Percentiles rank a stretch among this genome's conserved stretches.
Evolutionary conservation across 2,797 vertebrate species (phyloP).

Genomic region (Acipenser transmontanus): DNA sequence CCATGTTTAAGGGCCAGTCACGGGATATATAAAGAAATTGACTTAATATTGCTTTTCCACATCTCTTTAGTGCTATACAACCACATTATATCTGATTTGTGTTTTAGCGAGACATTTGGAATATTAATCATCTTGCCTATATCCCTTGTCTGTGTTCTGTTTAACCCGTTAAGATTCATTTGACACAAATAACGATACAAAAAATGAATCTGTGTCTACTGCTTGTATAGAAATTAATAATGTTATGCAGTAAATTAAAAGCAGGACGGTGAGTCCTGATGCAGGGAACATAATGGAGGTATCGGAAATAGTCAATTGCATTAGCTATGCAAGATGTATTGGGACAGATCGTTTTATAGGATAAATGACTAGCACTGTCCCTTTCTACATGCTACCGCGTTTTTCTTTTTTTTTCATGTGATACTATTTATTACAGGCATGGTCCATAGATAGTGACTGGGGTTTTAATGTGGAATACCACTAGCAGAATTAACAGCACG

Average conservation of each 20-base stretch:
- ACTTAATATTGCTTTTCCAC: neutral
- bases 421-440: neutral
- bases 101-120: neutral
- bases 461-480: neutral
- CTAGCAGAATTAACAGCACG: neutral
- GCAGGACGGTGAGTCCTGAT: too few relatives aligned
- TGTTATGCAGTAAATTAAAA: constrained; percentile 1
- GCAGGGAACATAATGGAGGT: too few relatives aligned
- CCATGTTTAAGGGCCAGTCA: constrained; percentile 10
- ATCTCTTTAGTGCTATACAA: constrained; percentile 5
- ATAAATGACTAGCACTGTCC: too few relatives aligned
- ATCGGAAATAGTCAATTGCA: too few relatives aligned
- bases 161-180: neutral
- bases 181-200: constrained; percentile 1
- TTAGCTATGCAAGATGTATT: too few relatives aligned
- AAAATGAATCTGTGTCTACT: neutral
- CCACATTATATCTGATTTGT: neutral
- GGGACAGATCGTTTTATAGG: too few relatives aligned
- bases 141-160: neutral
- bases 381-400: too few relatives aligned
- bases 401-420: neutral
- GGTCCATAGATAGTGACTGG: neutral
- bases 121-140: neutral
- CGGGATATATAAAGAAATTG: constrained; percentile 11
- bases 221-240: constrained; percentile 3